Evolutionary conservation across 1,140 invertebrate species (phyloP), one percentile per base, ranked within the genome.

Genomic region (Cephus cinctus): DNA sequence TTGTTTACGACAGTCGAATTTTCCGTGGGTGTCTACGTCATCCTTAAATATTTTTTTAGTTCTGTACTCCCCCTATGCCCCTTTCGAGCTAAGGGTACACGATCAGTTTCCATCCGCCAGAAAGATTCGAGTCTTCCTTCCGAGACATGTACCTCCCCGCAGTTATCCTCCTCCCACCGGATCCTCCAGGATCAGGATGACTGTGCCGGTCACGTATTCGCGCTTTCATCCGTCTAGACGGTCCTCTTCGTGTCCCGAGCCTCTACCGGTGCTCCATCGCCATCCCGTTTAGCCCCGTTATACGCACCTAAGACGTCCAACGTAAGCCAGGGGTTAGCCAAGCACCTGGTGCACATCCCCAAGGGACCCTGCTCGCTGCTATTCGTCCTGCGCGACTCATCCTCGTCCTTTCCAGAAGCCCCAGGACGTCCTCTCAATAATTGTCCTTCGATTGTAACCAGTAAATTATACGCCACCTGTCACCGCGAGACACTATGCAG

Each of bases 291-390:
- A n/a, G n/a, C n/a, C n/a, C n/a, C n/a, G n/a, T n/a, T n/a, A n/a
- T n/a, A 55, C 64, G 59, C 52, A 52, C 55, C 63, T 54, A 54
- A 69, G 65, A 67, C 61, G 56, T 59, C 67, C n/a, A n/a, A n/a
- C n/a, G n/a, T 73, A 72, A 73, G 71, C 71, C 69, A 56, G 67
- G 65, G 68, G 63, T 69, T 71, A 70, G 65, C 63, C 68, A 62
- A 48, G 54, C 71, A 73, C 71, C 71, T 73, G 71, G 71, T 73
- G 71, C 71, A 57, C 63, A 59, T 61, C 65, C 71, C 71, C 65
- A 60, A 59, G 68, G 68, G 71, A 72, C 65, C 43, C 60, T 61
- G 59, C 61, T 70, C n/a, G n/a, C n/a, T 72, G 63, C 65, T 72
- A 72, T 73, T 73, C 69, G 65, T 63, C 57, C 58, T 61, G 61